Evolutionary conservation across 1,140 invertebrate genomes (phyloP).

Genomic region (Microplitis demolitor): DNA sequence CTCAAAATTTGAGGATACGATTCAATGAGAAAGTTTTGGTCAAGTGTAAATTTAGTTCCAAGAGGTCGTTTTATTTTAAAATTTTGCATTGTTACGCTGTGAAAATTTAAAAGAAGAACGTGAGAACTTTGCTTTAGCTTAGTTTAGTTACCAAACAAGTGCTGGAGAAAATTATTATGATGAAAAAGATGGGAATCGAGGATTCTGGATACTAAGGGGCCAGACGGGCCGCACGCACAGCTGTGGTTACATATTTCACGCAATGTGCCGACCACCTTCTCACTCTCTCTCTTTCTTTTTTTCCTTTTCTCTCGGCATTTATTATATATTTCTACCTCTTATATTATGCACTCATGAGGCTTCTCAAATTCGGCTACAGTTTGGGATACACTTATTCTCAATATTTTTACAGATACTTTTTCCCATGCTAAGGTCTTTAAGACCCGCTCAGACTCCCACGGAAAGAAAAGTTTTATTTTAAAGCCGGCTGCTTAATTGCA

Average conservation of each 20-base stretch:
- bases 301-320: constrained; percentile 13
- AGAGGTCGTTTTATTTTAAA: not conserved
- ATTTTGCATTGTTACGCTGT: constrained; percentile 8
- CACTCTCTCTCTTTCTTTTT: constrained; percentile 16
- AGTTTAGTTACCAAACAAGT: not conserved
- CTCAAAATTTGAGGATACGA: no score
- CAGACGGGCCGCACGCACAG: constrained; percentile 46
- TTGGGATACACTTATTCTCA: no score
- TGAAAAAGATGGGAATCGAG: constrained; percentile 1
- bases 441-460: no score
- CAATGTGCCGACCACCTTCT: constrained; percentile 41
- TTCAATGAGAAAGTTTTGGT: not conserved
- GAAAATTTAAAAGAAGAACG: constrained; percentile 36
- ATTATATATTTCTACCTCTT: not conserved
- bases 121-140: constrained; percentile 43
- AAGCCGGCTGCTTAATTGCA: no score
- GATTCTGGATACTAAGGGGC: constrained; percentile 10
- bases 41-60: not conserved
- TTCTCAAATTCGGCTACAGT: constrained; percentile 27
- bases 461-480: no score
- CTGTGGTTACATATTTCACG: constrained; percentile 54
- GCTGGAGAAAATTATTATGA: not conserved
- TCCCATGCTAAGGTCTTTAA: not conserved
- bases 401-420: constrained; percentile 12
- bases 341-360: constrained; percentile 38